A percentile compares a stretch with the other conserved stretches of the same genome.
phyloP scores from a whole-genome alignment of 2,888 invertebrate genomes.

The Melipona beecheii region DNA sequence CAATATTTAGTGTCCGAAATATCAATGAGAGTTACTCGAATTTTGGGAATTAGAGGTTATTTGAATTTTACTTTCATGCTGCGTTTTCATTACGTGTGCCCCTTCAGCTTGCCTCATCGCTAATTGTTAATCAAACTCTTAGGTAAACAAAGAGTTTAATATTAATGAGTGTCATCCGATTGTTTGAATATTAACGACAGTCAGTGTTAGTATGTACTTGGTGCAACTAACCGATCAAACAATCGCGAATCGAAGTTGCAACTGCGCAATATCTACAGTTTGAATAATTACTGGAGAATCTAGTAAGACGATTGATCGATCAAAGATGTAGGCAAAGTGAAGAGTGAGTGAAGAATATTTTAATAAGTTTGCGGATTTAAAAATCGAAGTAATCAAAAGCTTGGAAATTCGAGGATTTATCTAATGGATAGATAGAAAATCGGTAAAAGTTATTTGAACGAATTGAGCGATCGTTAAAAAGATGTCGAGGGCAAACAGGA shows the following conservation, averaged over 20 bases:
- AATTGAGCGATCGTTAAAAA: conserved; percentile 17
- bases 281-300: neutral
- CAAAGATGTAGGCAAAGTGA: neutral
- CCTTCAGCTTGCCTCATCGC: no score
- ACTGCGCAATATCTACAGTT: neutral
- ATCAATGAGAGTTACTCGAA: no score
- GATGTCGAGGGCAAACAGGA: conserved; percentile 39
- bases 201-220: neutral
- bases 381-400: no score
- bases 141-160: no score
- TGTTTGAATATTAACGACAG: no score
- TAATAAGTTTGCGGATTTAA: no score
- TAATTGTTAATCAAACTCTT: no score
- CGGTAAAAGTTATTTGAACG: neutral
- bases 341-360: neutral
- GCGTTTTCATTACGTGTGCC: no score
- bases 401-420: neutral
- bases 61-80: no score
- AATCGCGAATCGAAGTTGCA: neutral
- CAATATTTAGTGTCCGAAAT: no score
- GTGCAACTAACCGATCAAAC: neutral
- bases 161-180: no score
- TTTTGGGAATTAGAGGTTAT: no score
- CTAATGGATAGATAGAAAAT: neutral
- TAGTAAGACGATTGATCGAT: neutral